Evolutionary conservation across 2,113 vertebrate species (phyloP).

Genomic region (Nothobranchius furzeri): DNA sequence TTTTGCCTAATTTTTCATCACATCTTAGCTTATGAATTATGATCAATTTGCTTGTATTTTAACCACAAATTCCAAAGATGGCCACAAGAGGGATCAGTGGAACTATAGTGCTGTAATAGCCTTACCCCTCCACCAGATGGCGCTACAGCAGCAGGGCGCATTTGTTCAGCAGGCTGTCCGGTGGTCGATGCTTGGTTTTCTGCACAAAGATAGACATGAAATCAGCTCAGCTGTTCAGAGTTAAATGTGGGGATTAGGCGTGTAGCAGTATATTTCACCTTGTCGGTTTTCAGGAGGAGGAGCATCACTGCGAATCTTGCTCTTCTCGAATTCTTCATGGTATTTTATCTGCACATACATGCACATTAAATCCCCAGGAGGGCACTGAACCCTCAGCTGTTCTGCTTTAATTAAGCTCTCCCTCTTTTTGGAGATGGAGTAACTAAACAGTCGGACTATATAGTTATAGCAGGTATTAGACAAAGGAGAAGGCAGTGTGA

Average conservation of each 20-base stretch:
- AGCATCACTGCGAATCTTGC: constrained; percentile 82
- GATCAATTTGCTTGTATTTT: too few species aligned
- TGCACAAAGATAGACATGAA: constrained; percentile 11
- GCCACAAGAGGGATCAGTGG: too few species aligned
- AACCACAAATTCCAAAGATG: too few species aligned
- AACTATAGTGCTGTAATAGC: background rate
- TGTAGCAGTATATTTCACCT: constrained; percentile 32
- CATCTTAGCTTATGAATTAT: too few species aligned
- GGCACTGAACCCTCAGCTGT: background rate
- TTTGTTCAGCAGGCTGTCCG: constrained; percentile 50
- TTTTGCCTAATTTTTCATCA: too few species aligned
- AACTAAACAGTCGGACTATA: background rate
- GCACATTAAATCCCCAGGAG: constrained; percentile 24
- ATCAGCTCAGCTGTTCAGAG: background rate
- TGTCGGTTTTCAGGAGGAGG: constrained; percentile 81
- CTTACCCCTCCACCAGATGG: constrained; percentile 74
- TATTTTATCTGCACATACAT: constrained; percentile 87
- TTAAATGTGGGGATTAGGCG: too few species aligned
- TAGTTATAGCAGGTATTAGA: too few species aligned
- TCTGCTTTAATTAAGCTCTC: too few species aligned
- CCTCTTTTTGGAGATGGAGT: constrained; percentile 43
- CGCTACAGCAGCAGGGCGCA: constrained; percentile 53
- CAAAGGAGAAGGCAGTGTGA: background rate
- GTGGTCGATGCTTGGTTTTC: constrained; percentile 43
- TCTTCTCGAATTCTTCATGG: constrained; percentile 95